Percentiles rank a stretch among this genome's conserved stretches.
Evolutionary conservation across 2,888 invertebrate species (phyloP).

Genomic region (Endotricha flammealis): DNA sequence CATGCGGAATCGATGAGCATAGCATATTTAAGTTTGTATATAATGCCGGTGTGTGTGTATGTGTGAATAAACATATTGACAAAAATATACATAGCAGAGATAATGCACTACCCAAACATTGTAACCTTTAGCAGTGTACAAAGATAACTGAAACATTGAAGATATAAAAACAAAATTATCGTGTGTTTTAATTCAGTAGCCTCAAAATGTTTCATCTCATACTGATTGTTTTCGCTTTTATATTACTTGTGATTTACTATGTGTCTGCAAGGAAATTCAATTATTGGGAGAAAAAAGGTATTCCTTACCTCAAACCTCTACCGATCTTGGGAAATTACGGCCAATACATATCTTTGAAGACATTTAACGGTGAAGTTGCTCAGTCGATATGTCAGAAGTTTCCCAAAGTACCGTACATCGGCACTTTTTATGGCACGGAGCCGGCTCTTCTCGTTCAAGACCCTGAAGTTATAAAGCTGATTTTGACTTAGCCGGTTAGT

Average conservation of each 20-base stretch:
- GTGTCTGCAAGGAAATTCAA: slow-evolving; percentile 28
- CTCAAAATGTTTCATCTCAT: not conserved
- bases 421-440: slow-evolving; percentile 50
- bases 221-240: not conserved
- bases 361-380: slow-evolving; percentile 25
- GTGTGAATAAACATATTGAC: not conserved
- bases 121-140: too few species aligned
- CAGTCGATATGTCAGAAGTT: slow-evolving; percentile 40
- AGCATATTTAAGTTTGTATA: not conserved
- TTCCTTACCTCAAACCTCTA: slow-evolving; percentile 33
- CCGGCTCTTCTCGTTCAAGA: slow-evolving; percentile 50
- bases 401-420: slow-evolving; percentile 42
- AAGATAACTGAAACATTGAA: too few species aligned
- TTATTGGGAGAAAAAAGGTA: slow-evolving; percentile 45
- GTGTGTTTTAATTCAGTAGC: too few species aligned
- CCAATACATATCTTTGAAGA: slow-evolving; percentile 34
- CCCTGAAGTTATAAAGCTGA: slow-evolving; percentile 42
- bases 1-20: too few species aligned
- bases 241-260: not conserved
- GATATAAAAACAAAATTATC: too few species aligned
- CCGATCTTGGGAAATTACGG: slow-evolving; percentile 49
- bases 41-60: too few species aligned
- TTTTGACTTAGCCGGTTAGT: slow-evolving; percentile 47
- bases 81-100: too few species aligned
- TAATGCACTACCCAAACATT: too few species aligned